Base-by-base conservation (phyloP, 2,113 vertebrate genomes). In the Pelvicachromis taeniatus region DNA sequence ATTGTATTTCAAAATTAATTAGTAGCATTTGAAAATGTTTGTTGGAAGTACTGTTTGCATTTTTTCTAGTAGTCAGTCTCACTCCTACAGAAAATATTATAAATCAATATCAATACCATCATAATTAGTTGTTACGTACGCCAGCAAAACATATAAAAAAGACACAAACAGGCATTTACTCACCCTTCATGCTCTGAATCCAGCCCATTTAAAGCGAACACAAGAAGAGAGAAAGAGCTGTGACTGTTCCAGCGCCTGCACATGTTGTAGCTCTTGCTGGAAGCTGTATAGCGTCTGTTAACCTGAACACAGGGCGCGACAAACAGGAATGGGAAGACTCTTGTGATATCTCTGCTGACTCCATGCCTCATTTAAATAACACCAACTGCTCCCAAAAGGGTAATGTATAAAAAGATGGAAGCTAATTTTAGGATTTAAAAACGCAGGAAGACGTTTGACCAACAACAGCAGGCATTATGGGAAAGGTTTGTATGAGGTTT, bases 301-400 rank as follows among this genome's bases (percentile, higher is more conserved):
- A 45, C 52, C 68, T 45, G 42, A 82, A 88, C 55, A 61, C 4
- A 52, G 70, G 26, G 31, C 70, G n/a, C 31, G 6, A 75, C 26
- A 75, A 89, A 90, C 86, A 80, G 52, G 77, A 87, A 81, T 29
- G 68, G 79, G 84, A 88, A 86, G 91, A 88, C 88, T 88, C 87
- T 78, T 92, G 84, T 86, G 89, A 83, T 19, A 81, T 93, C 93
- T 94, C 23, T 95, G 94, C 95, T 95, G 95, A 96, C 94, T 58
- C 10, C 78, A 83, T 45, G n/a, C 40, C 58, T 89, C 68, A 89
- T 92, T 87, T 91, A 61, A 94, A 93, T 94, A 81, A 94, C 94
- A 40, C 29, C 68, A 85, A 29, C 53, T 82, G 38, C 78, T 78
- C 73, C 55, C 65, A 55, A 42, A 65, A 68, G 42, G 56, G 38